phyloP scores from a whole-genome alignment of 2,888 invertebrate species.

The Oxytorus armatus region DNA sequence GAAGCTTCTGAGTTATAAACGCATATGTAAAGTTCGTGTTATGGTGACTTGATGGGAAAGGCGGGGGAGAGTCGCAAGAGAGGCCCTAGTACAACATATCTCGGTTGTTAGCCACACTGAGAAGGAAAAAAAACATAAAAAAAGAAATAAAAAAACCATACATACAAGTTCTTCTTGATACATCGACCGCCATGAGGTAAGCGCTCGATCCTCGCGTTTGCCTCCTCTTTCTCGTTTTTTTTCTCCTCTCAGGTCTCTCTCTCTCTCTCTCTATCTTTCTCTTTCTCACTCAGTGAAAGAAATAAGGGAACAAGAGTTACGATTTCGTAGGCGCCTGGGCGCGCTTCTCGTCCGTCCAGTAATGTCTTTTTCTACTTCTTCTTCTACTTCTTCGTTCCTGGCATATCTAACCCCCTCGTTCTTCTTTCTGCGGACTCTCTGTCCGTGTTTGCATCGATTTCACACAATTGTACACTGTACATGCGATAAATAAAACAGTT shows the following conservation, averaged over 20 bases:
- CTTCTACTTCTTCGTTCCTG: constrained; percentile 48
- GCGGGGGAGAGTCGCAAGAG: too few relatives aligned
- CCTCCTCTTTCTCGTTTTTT: constrained; percentile 21
- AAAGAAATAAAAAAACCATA: constrained; percentile 45
- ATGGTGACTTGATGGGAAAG: constrained; percentile 65
- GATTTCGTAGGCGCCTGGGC: constrained; percentile 70
- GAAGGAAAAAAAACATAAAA: constrained; percentile 46
- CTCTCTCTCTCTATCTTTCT: constrained; percentile 52
- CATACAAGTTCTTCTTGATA: constrained; percentile 57
- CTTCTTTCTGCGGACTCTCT: not conserved
- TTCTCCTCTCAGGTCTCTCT: constrained; percentile 44
- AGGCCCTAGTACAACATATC: constrained; percentile 53
- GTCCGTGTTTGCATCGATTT: not conserved
- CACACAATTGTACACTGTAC: constrained; percentile 4
- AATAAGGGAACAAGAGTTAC: constrained; percentile 72
- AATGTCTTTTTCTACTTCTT: constrained; percentile 47
- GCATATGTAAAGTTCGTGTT: constrained; percentile 72
- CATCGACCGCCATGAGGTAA: constrained; percentile 60
- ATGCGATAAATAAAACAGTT: not conserved
- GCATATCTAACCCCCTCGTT: constrained; percentile 12
- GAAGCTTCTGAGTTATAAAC: constrained; percentile 79
- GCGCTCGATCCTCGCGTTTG: constrained; percentile 44
- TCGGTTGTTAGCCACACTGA: constrained; percentile 31
- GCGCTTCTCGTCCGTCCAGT: constrained; percentile 50
- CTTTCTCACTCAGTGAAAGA: constrained; percentile 60